Conservation (phyloP, 1,140 invertebrate genomes). For the Ceratitis capitata region DNA sequence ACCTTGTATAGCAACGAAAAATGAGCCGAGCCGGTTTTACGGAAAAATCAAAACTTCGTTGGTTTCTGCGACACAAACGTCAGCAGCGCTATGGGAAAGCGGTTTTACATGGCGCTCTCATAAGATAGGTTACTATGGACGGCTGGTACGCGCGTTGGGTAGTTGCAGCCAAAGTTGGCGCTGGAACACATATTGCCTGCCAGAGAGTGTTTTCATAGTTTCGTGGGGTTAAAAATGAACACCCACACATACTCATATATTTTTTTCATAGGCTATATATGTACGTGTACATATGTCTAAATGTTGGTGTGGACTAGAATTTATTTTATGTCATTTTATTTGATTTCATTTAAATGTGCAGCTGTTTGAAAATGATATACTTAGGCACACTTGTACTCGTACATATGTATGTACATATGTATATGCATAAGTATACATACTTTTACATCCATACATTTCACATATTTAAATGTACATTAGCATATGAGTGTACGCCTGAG, state of each 20-base stretch:
- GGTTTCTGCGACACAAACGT: no score
- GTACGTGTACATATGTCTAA: not conserved
- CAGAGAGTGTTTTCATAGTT: not conserved
- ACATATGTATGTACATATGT: not conserved
- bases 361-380: conserved; percentile 30
- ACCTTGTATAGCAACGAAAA: no score
- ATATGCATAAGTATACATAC: not conserved
- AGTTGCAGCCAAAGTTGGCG: not conserved
- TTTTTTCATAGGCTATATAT: not conserved
- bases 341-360: conserved; percentile 34
- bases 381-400: not conserved
- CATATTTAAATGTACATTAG: no score
- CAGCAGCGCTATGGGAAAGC: no score
- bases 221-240: not conserved
- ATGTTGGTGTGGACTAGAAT: not conserved
- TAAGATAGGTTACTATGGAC: no score
- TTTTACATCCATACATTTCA: not conserved
- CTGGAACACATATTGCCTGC: not conserved
- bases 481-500: not conserved
- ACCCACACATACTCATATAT: no score
- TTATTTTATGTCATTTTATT: not conserved
- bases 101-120: no score
- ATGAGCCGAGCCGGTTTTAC: no score
- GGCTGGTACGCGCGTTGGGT: no score
- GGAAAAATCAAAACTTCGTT: no score